Evolutionary conservation across 2,797 vertebrate species (phyloP).

Genomic region (Hoplostethus atlanticus): DNA sequence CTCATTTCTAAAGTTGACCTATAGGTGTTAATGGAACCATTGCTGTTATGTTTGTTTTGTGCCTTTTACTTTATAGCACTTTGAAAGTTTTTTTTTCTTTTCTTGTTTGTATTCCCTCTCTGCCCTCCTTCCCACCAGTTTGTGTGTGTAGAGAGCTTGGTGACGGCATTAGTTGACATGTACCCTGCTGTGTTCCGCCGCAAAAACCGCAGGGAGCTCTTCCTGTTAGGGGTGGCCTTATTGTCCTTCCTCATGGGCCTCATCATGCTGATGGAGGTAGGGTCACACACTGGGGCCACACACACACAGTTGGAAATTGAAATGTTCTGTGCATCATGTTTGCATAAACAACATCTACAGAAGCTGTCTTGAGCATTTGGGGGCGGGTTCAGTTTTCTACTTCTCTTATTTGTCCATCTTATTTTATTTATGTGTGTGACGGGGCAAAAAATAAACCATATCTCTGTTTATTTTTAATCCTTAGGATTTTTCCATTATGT

Average conservation of each 20-base stretch:
- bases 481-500: neutral
- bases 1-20: neutral
- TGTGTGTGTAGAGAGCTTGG: conserved; percentile 92
- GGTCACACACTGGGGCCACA: conserved; percentile 28
- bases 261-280: conserved; percentile 94
- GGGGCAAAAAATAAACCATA: neutral
- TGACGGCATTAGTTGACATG: conserved; percentile 94
- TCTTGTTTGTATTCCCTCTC: neutral
- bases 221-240: conserved; percentile 87
- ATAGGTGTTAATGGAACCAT: neutral
- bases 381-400: too few species aligned
- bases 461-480: neutral
- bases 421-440: too few species aligned
- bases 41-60: neutral
- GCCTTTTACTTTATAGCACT: neutral
- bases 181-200: conserved; percentile 90
- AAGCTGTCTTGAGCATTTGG: neutral
- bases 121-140: conserved; percentile 79
- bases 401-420: too few species aligned
- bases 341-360: neutral
- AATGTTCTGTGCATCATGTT: conserved; percentile 50
- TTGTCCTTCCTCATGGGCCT: conserved; percentile 90
- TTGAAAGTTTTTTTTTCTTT: neutral
- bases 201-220: conserved; percentile 90
- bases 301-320: conserved; percentile 61